A percentile compares a stretch with the other conserved stretches of the same genome.
Conservation (phyloP, 2,797 vertebrate species). For the Numenius phaeopus region DNA sequence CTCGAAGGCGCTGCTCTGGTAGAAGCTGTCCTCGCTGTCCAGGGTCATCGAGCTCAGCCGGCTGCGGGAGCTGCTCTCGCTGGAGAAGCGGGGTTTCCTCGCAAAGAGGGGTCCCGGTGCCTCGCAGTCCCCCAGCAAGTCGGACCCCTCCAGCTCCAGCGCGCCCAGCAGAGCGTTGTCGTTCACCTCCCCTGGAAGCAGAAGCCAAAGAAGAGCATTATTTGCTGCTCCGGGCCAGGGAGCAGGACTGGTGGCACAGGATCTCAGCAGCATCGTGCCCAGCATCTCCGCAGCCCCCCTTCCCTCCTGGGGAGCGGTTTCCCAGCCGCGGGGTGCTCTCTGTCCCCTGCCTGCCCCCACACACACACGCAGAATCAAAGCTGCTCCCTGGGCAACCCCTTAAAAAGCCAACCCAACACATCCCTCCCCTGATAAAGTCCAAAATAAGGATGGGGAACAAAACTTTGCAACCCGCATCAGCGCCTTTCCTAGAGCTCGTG, state of each 20-base stretch:
- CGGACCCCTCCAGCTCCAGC: conserved; percentile 69
- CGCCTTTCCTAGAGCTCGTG: background rate
- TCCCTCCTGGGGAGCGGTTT: accelerated
- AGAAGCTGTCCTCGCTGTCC: conserved; percentile 86
- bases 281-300: background rate
- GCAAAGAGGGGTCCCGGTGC: accelerated
- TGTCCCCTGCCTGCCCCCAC: background rate
- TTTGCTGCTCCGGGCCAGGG: too few relatives aligned
- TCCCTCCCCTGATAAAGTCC: accelerated
- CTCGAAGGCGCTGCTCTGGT: conserved; percentile 80
- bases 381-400: background rate
- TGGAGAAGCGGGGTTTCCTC: conserved; percentile 83
- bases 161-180: conserved; percentile 58
- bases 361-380: background rate
- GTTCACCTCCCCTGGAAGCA: conserved; percentile 80
- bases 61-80: conserved; percentile 89
- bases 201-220: background rate
- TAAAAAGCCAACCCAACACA: accelerated
- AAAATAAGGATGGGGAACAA: background rate
- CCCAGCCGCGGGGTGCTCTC: background rate
- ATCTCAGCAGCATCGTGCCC: accelerated
- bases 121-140: background rate
- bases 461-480: background rate
- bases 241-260: too few relatives aligned
- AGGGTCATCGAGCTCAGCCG: conserved; percentile 83